phyloP scores from a whole-genome alignment of 2,797 vertebrate species.

The Enteromius trimaculatus region DNA sequence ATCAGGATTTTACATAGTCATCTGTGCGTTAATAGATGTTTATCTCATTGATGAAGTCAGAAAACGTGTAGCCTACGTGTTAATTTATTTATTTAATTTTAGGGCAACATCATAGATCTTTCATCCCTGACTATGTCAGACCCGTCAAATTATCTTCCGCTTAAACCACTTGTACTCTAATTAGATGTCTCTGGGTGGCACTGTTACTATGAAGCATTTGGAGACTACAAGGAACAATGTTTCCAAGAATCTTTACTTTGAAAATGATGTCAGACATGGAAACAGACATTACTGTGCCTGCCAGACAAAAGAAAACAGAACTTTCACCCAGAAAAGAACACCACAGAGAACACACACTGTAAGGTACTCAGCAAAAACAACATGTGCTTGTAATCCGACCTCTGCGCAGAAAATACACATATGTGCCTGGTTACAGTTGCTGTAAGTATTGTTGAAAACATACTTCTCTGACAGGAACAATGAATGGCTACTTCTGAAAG shows the following conservation, averaged over 20 bases:
- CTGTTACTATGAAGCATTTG: slow-evolving; percentile 7
- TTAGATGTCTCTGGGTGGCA: slow-evolving; percentile 33
- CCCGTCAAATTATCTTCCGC: neutral
- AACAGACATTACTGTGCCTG: slow-evolving; percentile 59
- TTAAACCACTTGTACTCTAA: slow-evolving; percentile 4
- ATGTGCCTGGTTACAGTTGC: slow-evolving; percentile 31
- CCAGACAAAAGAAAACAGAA: slow-evolving; percentile 64
- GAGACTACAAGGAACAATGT: slow-evolving; percentile 35
- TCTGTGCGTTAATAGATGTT: neutral
- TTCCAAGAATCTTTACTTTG: slow-evolving; percentile 58
- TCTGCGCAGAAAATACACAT: slow-evolving; percentile 40
- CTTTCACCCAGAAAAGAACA: slow-evolving; percentile 58
- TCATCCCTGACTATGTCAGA: neutral
- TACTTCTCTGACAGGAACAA: slow-evolving; percentile 9
- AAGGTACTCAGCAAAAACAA: slow-evolving; percentile 56
- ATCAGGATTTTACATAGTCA: no score
- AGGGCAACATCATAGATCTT: neutral
- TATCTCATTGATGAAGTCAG: neutral
- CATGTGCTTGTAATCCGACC: slow-evolving; percentile 56
- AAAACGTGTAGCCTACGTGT: neutral
- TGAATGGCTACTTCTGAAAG: slow-evolving; percentile 4
- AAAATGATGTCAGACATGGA: slow-evolving; percentile 64
- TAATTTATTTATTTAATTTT: neutral
- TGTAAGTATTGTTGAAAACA: slow-evolving; percentile 34
- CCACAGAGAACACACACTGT: slow-evolving; percentile 56